Base-by-base conservation (phyloP, 2,888 invertebrate species). In the Rhagium mordax region DNA sequence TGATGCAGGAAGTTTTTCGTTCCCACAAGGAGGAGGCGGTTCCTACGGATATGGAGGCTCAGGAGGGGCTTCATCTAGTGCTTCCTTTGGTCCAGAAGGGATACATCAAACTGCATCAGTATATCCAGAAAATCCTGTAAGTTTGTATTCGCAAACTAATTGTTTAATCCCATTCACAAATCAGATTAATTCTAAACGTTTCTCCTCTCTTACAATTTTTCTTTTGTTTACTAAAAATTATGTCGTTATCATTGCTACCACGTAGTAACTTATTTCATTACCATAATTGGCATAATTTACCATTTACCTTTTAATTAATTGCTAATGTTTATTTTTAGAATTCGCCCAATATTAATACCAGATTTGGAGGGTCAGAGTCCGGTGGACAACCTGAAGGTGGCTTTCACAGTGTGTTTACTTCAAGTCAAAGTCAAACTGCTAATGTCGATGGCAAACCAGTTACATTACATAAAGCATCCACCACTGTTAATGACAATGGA, bases 401-500 rank as follows among this genome's bases (percentile, higher is more conserved):
- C n/a, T 80, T 80, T 62, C 87, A 81, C 70, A 89, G 92, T 48
- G 92, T 94, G 3, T 92, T 92, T 57, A 91, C 93, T 15, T 91
- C 92, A 0, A 93, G 94, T 0, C 92, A 86, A 80, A 90, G 92
- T 24, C 88, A 90, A 1, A 91, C 91, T 0, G 83, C 89, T 0
- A 90, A 92, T 79, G 82, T 91, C 27, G 89, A 93, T 82, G 95
- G 95, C 3, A 88, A 91, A 78, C 88, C 89, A 64, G 82, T 85
- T 13, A 88, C 84, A 62, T 88, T 88, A 74, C 91, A 93, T 75
- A 89, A 90, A 57, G 91, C 94, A 0, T 88, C 91, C 53, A 93
- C 94, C 7, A 89, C 91, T 0, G 89, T 94, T 66, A 93, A 95
- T 83, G 91, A 94, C 80, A 94, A 95, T 83, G 95, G 95, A 75